Evolutionary conservation across 2,888 invertebrate species (phyloP).

Genomic region (Leistus spinibarbis): DNA sequence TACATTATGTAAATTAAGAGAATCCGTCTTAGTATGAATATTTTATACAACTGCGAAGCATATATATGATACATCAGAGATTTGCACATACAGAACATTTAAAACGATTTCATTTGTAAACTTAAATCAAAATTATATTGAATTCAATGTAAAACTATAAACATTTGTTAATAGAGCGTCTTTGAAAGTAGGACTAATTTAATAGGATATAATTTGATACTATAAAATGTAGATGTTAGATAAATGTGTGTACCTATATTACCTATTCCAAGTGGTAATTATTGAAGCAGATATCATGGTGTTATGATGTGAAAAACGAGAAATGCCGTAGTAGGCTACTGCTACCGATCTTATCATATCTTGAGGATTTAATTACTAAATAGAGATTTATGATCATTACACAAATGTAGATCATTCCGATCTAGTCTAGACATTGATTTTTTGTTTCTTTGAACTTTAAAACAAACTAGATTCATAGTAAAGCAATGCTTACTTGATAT

Average conservation of each 20-base stretch:
- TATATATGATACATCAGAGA: neutral
- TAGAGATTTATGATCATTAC: neutral
- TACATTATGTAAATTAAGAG: neutral
- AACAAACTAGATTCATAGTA: no score
- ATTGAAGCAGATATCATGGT: neutral
- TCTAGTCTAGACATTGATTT: neutral
- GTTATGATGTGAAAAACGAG: neutral
- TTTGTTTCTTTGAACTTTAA: neutral
- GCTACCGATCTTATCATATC: neutral
- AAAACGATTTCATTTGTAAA: no score
- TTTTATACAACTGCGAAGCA: neutral
- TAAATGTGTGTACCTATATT: neutral
- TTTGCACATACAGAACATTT: no score
- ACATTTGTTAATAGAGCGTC: neutral
- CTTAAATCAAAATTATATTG: neutral
- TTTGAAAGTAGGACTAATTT: neutral
- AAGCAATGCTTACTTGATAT: no score
- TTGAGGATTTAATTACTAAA: neutral
- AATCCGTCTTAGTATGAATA: neutral
- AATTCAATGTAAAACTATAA: neutral
- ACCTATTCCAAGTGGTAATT: neutral
- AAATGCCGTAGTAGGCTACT: neutral
- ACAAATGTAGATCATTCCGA: neutral
- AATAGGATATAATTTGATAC: neutral
- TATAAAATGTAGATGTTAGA: neutral